Conservation (phyloP, 2,113 vertebrate genomes). For the Mugil cephalus region DNA sequence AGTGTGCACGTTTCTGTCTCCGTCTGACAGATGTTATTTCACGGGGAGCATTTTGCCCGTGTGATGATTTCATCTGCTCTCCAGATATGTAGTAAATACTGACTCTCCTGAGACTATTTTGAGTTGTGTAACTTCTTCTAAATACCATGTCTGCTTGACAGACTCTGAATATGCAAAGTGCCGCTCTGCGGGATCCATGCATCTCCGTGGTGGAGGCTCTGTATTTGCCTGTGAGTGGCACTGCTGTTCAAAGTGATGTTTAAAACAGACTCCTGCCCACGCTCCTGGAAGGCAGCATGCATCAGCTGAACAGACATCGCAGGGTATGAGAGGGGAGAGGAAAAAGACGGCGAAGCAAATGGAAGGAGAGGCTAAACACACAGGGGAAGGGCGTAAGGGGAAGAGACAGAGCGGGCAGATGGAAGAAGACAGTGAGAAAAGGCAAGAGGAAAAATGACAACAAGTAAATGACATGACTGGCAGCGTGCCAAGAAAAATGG, state of each 20-base stretch:
- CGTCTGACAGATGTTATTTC: not conserved
- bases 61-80: slow-evolving; percentile 22
- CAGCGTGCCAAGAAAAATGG: slow-evolving; percentile 30
- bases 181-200: slow-evolving; percentile 15
- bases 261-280: slow-evolving; percentile 29
- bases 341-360: slow-evolving; percentile 31
- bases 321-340: slow-evolving; percentile 22
- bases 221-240: slow-evolving; percentile 35
- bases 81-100: slow-evolving; percentile 5
- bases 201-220: slow-evolving; percentile 5
- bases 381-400: slow-evolving; percentile 7
- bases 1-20: not conserved
- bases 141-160: slow-evolving; percentile 33
- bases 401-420: slow-evolving; percentile 14
- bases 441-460: slow-evolving; percentile 30
- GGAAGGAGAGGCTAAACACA: slow-evolving; percentile 29
- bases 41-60: not conserved
- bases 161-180: slow-evolving; percentile 30
- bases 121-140: slow-evolving; percentile 20
- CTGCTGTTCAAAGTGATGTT: slow-evolving; percentile 40
- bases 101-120: slow-evolving; percentile 16
- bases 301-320: slow-evolving; percentile 15
- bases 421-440: slow-evolving; percentile 16
- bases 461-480: slow-evolving; percentile 30
- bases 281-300: slow-evolving; percentile 10